A percentile compares a stretch with the other conserved stretches of the same genome.
Evolutionary conservation across 2,888 invertebrate genomes (phyloP).

Genomic region (Metellina segmentata): DNA sequence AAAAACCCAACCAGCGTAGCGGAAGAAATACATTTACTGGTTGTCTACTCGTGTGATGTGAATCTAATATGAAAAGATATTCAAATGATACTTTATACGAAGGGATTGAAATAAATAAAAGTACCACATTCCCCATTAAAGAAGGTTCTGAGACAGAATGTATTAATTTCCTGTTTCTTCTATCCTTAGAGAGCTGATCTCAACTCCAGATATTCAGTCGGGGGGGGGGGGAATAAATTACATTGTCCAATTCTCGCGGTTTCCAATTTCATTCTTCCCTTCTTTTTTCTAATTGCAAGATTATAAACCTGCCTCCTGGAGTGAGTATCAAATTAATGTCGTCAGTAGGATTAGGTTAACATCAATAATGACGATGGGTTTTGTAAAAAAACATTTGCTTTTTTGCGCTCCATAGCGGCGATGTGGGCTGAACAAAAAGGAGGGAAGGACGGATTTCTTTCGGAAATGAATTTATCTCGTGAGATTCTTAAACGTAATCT

Average conservation of each 20-base stretch:
- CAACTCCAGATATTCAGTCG: background rate
- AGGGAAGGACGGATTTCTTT: background rate
- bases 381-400: constrained; percentile 3
- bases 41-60: background rate
- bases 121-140: background rate
- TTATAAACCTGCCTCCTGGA: constrained; percentile 4
- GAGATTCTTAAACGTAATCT: constrained; percentile 18
- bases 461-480: constrained; percentile 25
- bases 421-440: background rate
- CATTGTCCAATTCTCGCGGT: constrained; percentile 19
- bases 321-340: constrained; percentile 20
- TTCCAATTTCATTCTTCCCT: constrained; percentile 8
- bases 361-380: constrained; percentile 28
- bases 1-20: background rate
- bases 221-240: constrained; percentile 13
- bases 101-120: background rate
- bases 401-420: background rate
- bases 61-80: background rate
- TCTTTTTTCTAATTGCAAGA: constrained; percentile 14
- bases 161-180: background rate
- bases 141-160: background rate
- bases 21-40: background rate
- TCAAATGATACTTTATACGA: background rate
- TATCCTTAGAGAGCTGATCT: background rate
- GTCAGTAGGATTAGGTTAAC: constrained; percentile 26